A percentile compares a stretch with the other conserved stretches of the same genome.
phyloP scores from a whole-genome alignment of 2,797 vertebrate genomes.

The Rousettus madagascariensis region DNA sequence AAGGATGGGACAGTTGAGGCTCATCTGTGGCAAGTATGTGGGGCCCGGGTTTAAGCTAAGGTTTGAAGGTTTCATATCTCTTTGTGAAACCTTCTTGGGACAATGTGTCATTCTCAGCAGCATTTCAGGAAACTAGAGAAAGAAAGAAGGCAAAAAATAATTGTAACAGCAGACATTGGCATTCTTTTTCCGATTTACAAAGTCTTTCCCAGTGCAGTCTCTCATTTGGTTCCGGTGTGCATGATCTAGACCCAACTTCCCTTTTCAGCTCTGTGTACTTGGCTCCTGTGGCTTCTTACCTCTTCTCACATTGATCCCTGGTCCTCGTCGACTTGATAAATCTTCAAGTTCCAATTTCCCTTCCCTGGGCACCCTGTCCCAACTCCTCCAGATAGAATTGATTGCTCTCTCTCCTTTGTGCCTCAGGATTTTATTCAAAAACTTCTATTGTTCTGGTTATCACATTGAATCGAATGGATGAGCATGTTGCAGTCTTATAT shows the following conservation, averaged over 20 bases:
- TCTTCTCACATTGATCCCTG: not conserved
- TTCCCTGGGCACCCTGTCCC: not conserved
- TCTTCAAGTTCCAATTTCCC: not conserved
- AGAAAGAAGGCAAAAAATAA: not conserved
- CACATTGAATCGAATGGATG: not conserved
- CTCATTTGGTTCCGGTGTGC: not conserved
- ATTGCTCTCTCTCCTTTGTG: not conserved
- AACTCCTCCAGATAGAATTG: not conserved
- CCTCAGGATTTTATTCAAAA: not conserved
- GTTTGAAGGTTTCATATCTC: not conserved
- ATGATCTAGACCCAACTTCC: not conserved
- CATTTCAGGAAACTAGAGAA: not conserved
- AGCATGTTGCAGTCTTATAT: not conserved
- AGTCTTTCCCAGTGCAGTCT: not conserved
- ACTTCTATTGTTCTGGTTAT: not conserved
- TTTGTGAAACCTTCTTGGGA: not conserved
- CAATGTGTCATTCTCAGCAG: slow-evolving; percentile 33
- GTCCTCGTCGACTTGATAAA: not conserved
- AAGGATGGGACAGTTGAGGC: not conserved
- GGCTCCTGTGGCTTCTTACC: too few relatives aligned
- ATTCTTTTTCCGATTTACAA: not conserved
- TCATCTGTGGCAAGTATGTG: not conserved
- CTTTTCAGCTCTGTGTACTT: not conserved
- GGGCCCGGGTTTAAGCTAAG: not conserved
- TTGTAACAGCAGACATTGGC: not conserved